These are phyloP conservation scores for Drosophila suzukii DNA, from an alignment of 1,140 invertebrate species.

Conservation along the genomic window DNA sequence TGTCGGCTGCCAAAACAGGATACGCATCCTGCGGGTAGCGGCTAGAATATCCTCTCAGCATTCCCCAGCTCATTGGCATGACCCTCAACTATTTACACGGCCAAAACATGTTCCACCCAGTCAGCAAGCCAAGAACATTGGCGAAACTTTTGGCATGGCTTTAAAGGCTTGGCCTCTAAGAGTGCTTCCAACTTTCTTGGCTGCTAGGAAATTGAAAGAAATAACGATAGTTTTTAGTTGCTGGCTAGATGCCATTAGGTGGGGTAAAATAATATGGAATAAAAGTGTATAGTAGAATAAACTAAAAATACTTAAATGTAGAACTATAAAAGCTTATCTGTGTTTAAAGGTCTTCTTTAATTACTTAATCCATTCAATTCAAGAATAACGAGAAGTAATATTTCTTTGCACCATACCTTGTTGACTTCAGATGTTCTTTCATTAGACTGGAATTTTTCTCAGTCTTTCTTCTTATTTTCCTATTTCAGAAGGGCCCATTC, in stretches of 20 bases:
- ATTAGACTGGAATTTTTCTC: no score
- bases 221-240: conserved; percentile 39
- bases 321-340: background rate
- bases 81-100: conserved; percentile 38
- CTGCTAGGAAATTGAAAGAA: conserved; percentile 20
- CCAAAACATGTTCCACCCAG: conserved; percentile 20
- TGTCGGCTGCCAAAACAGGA: conserved; percentile 28
- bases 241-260: conserved; percentile 22
- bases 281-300: conserved; percentile 2
- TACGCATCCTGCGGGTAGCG: conserved; percentile 22
- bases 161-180: conserved; percentile 25
- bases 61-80: conserved; percentile 26
- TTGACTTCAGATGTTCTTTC: no score
- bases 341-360: no score
- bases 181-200: conserved; percentile 2
- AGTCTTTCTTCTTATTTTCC: background rate
- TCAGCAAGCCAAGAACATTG: conserved; percentile 8
- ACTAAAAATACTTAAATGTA: background rate
- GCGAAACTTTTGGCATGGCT: conserved; percentile 23
- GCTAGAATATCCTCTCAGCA: conserved; percentile 15
- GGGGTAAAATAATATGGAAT: background rate
- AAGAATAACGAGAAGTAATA: background rate
- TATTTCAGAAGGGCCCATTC: conserved; percentile 1
- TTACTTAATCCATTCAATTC: no score
- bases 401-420: no score